Evolutionary conservation across 1,140 invertebrate genomes (phyloP).

Genomic region (Teleopsis dalmanni): DNA sequence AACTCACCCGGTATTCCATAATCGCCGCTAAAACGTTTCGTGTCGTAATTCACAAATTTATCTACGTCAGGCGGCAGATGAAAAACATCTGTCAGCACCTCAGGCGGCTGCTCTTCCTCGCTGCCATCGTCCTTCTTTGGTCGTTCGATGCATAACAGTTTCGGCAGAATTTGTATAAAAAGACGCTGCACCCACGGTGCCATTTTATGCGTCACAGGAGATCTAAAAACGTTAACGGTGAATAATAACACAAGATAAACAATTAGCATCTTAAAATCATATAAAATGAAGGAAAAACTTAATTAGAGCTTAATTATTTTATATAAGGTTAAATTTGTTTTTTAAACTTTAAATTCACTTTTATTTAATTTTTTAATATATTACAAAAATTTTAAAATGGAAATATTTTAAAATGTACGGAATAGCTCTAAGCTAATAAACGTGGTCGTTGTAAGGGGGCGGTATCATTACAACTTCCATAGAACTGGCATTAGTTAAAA

Average conservation of each 20-base stretch:
- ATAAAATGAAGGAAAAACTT: not conserved
- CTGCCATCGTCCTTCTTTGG: slow-evolving; percentile 63
- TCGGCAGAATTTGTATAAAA: slow-evolving; percentile 85
- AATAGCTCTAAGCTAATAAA: too few relatives aligned
- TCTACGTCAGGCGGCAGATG: slow-evolving; percentile 63
- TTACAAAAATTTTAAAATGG: too few relatives aligned
- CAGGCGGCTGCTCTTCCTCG: slow-evolving; percentile 59
- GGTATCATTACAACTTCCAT: too few relatives aligned
- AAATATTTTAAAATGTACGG: too few relatives aligned
- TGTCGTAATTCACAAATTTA: slow-evolving; percentile 56
- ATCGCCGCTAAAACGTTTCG: slow-evolving; percentile 61
- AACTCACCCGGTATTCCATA: slow-evolving; percentile 59
- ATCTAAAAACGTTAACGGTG: slow-evolving; percentile 35
- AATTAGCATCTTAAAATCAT: not conserved
- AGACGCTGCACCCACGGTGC: slow-evolving; percentile 80
- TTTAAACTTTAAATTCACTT: too few relatives aligned
- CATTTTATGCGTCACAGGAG: slow-evolving; percentile 94
- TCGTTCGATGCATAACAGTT: slow-evolving; percentile 74
- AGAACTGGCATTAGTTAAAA: too few relatives aligned
- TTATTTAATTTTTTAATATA: too few relatives aligned
- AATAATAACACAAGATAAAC: not conserved
- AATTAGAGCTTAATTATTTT: too few relatives aligned
- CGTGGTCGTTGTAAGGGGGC: too few relatives aligned
- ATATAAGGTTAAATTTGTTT: too few relatives aligned
- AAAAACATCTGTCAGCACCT: slow-evolving; percentile 64